Conservation (phyloP, 2,797 vertebrate genomes). For the Neosalanx taihuensis region DNA sequence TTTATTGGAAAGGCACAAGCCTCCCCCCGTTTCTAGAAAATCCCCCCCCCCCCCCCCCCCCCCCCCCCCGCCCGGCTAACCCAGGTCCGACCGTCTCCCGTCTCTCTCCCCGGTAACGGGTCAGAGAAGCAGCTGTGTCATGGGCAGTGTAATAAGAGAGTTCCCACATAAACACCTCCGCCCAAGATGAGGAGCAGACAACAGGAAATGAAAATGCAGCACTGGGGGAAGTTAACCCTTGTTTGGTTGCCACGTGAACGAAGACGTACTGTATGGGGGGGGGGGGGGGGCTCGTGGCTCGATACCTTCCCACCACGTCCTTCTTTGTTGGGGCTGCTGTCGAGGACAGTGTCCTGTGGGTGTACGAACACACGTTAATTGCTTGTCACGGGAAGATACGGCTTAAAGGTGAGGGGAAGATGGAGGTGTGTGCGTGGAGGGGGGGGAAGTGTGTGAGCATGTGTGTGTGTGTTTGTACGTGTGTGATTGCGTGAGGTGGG, state of each 20-base stretch:
- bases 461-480: constrained; percentile 9
- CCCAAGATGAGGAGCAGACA: constrained; percentile 75
- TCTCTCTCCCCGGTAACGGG: constrained; percentile 77
- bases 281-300: constrained; percentile 14
- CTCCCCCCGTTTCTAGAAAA: constrained; percentile 38
- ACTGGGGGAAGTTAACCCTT: constrained; percentile 72
- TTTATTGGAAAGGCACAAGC: too few species aligned
- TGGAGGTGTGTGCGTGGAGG: constrained; percentile 16
- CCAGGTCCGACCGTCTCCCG: constrained; percentile 69
- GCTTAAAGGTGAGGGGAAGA: constrained; percentile 5
- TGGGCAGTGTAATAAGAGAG: constrained; percentile 76
- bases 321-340: constrained; percentile 55
- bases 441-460: constrained; percentile 39
- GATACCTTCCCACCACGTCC: constrained; percentile 29
- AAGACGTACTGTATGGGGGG: constrained; percentile 11
- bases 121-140: constrained; percentile 76
- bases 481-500: background rate
- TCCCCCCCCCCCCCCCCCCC: constrained; percentile 34
- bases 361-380: constrained; percentile 72
- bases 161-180: constrained; percentile 73
- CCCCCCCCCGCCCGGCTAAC: constrained; percentile 28
- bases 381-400: constrained; percentile 69
- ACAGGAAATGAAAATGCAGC: constrained; percentile 79
- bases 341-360: constrained; percentile 52
- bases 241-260: constrained; percentile 15